phyloP scores from a whole-genome alignment of 2,888 invertebrate species.

The Anthophora plumipes region DNA sequence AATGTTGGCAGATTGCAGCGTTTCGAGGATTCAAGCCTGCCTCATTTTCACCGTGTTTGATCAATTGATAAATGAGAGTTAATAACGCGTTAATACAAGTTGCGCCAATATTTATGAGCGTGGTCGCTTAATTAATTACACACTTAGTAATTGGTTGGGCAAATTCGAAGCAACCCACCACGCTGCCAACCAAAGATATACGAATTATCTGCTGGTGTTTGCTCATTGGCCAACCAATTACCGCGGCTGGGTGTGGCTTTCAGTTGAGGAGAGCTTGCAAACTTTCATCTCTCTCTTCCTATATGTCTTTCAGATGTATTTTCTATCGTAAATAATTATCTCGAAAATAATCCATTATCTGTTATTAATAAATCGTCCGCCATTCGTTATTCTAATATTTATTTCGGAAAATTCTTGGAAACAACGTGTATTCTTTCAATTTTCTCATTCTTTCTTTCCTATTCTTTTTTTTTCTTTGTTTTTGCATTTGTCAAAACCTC shows the following conservation, averaged over 20 bases:
- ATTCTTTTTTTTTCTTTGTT: not conserved
- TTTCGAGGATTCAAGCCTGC: not conserved
- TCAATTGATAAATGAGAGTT: constrained; percentile 7
- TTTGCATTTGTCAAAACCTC: not conserved
- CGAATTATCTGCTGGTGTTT: not conserved
- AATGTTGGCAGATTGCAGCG: not conserved
- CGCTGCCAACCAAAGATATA: not conserved
- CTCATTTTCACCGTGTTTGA: not conserved
- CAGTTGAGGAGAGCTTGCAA: not conserved
- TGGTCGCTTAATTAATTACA: not conserved
- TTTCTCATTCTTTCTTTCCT: not conserved
- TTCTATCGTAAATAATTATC: too few species aligned
- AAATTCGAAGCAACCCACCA: not conserved
- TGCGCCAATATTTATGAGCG: not conserved
- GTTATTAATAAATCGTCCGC: not conserved
- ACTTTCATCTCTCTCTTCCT: too few species aligned
- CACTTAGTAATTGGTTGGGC: not conserved
- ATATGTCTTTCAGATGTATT: too few species aligned
- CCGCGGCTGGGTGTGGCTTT: not conserved
- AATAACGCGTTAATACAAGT: not conserved
- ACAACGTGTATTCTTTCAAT: not conserved
- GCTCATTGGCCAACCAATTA: not conserved
- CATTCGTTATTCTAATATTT: too few species aligned
- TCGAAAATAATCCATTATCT: not conserved
- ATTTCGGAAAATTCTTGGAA: not conserved